Evolutionary conservation across 2,113 vertebrate genomes (phyloP).

Genomic region (Noctilio leporinus): DNA sequence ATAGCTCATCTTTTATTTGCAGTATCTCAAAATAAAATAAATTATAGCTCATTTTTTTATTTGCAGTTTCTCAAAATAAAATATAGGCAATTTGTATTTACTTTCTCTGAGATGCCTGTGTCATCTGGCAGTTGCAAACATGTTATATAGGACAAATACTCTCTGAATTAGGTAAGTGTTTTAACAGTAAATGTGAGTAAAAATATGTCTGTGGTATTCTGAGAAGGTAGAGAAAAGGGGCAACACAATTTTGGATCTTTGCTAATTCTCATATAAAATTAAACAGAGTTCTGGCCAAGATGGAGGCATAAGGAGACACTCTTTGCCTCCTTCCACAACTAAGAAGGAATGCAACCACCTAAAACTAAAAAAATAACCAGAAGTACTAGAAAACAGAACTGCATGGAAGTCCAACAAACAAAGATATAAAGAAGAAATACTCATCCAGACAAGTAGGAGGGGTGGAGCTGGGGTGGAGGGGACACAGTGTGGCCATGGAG

Average conservation of each 20-base stretch:
- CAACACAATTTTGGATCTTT: background rate
- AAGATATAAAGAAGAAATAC: too few species aligned
- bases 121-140: background rate
- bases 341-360: too few species aligned
- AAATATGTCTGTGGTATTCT: background rate
- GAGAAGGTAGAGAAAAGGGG: background rate
- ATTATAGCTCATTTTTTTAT: background rate
- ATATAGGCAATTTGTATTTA: background rate
- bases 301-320: too few species aligned
- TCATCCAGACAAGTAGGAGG: too few species aligned
- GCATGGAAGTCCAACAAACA: too few species aligned
- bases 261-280: background rate
- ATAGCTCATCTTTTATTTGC: background rate
- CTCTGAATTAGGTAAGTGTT: background rate
- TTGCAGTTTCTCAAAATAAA: background rate
- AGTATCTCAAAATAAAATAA: background rate
- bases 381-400: too few species aligned
- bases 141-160: background rate
- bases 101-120: background rate
- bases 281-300: too few species aligned
- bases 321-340: too few species aligned
- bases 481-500: too few species aligned
- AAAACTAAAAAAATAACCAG: too few species aligned
- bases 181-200: background rate
- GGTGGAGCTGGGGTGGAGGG: too few species aligned